phyloP scores from a whole-genome alignment of 2,113 vertebrate species.

The Perca flavescens region DNA sequence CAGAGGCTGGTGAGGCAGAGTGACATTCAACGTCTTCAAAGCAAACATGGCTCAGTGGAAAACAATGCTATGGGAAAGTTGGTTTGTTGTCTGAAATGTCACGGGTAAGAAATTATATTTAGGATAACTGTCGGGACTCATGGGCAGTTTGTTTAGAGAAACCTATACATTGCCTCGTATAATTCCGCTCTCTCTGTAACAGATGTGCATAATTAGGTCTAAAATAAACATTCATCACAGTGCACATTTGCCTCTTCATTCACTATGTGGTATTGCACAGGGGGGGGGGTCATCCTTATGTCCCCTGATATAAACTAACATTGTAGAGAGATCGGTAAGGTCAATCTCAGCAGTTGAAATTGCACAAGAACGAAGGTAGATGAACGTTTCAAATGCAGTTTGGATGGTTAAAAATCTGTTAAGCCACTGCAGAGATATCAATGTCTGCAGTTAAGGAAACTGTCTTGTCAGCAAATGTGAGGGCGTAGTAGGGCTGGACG shows the following conservation, averaged over 20 bases:
- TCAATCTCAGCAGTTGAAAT: background rate
- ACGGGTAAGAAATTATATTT: conserved; percentile 20
- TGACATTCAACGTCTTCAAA: background rate
- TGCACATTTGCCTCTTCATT: background rate
- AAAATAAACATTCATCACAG: background rate
- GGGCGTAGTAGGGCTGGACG: background rate
- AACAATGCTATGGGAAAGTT: background rate
- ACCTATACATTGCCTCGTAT: conserved; percentile 10
- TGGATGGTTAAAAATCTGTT: background rate
- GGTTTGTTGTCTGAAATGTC: background rate
- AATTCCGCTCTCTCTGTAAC: background rate
- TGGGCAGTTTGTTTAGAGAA: background rate
- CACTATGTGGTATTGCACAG: too few species aligned
- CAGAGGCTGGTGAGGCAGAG: background rate
- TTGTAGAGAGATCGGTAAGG: background rate
- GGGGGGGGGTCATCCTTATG: background rate
- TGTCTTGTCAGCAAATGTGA: background rate
- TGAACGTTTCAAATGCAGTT: background rate
- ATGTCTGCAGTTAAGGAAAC: background rate
- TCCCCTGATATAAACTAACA: background rate
- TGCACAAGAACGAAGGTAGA: background rate
- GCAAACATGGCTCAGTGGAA: background rate
- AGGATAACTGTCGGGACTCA: background rate
- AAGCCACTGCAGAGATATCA: background rate
- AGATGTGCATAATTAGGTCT: background rate